Base-by-base conservation (phyloP, 2,888 invertebrate genomes). In the Cryptus viduatorius region DNA sequence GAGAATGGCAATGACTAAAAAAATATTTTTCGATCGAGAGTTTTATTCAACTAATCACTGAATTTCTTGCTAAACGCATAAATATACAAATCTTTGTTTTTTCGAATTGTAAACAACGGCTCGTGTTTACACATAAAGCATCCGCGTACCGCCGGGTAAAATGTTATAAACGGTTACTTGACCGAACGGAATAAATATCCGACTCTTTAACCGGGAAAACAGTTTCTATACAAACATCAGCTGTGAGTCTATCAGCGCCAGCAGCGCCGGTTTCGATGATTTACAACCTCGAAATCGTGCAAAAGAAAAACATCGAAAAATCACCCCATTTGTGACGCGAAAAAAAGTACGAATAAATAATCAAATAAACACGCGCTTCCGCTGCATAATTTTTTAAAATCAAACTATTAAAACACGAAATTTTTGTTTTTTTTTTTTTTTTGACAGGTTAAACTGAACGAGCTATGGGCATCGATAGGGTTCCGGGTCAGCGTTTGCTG, bases 401-500 rank as follows among this genome's bases (percentile, higher is more conserved):
- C 29, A 4, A 48, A 48, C 19, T 24, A 61, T 59, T 59, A 59
- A 59, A 48, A 1, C 1, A 10, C 12, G 29, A 10, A 10, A 14
- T 59, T 59, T 12, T 29, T 12, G 2, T 59, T 12, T 4, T 59
- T 29, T 19, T 56, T 56, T 19, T 53, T 53, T 3, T 24, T 24
- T 24, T 2, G 24, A 19, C 12, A 61, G 29, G 4, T 61, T n/a
- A 24, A 29, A 31, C 29, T 14, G 29, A 29, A 29, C n/a, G n/a
- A 29, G n/a, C 12, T 46, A 72, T 90, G 89, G 86, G 84, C 24
- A 80, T 88, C 56, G 88, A 88, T 64, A 87, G 86, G 72, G 83
- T 88, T 50, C 86, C 87, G 56, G 87, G 88, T 24, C 91, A 92
- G 71, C 89, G 90, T 82, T 82, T 93, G 71, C 84, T 94, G 73